phyloP scores from a whole-genome alignment of 92 coral and sea anemone species.

The Palythoa heliodiscus region DNA sequence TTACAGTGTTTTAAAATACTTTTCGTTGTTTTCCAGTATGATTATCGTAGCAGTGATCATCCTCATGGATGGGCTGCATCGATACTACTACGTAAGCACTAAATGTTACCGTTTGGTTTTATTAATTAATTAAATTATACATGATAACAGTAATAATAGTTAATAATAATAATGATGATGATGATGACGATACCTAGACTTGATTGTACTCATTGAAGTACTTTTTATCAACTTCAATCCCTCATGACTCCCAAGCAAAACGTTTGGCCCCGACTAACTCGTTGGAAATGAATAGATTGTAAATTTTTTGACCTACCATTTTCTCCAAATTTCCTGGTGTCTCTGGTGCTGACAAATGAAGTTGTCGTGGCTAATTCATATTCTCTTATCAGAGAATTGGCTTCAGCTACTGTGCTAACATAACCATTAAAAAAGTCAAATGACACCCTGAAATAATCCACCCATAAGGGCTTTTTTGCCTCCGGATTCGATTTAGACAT shows the following conservation, averaged over 20 bases:
- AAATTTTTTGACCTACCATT: constrained; percentile 9
- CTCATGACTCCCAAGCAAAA: neutral
- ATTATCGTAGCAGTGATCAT: constrained; percentile 32
- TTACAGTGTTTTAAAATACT: constrained; percentile 29
- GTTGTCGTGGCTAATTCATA: too few relatives aligned
- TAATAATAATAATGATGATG: neutral
- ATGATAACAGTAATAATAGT: too few relatives aligned
- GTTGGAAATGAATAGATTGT: neutral
- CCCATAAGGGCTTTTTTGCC: too few relatives aligned
- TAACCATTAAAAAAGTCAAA: too few relatives aligned
- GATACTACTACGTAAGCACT: constrained; percentile 4
- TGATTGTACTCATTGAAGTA: neutral
- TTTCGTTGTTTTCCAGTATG: constrained; percentile 31
- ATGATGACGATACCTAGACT: neutral
- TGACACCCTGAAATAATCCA: too few relatives aligned
- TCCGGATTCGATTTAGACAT: too few relatives aligned
- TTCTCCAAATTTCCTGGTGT: neutral
- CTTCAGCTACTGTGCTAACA: too few relatives aligned
- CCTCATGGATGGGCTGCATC: constrained; percentile 13
- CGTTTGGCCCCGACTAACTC: neutral
- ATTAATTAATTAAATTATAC: neutral
- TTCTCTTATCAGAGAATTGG: too few relatives aligned
- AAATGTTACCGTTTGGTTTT: neutral
- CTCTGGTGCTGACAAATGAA: too few relatives aligned
- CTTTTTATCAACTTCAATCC: neutral